Percentiles rank a stretch among this genome's conserved stretches.
Conservation (phyloP, 2,113 vertebrate genomes). For the Procavia capensis region DNA sequence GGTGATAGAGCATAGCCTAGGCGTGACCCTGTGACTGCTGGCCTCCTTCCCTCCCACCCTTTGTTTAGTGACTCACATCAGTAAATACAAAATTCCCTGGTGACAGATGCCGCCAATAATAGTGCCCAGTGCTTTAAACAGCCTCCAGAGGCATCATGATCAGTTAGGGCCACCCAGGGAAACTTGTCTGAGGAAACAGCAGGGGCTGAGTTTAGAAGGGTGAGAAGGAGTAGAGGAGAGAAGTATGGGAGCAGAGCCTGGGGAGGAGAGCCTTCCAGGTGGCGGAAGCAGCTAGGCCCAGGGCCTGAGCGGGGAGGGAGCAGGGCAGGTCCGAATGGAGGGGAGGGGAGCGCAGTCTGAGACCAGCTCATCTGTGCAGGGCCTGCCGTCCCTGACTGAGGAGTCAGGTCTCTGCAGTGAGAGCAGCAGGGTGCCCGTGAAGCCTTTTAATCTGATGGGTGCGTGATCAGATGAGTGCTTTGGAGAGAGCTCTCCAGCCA, state of each 20-base stretch:
- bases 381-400: slow-evolving; percentile 61
- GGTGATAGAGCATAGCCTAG: too few relatives aligned
- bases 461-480: slow-evolving; percentile 80
- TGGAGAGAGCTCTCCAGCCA: slow-evolving; percentile 80
- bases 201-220: neutral
- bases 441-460: slow-evolving; percentile 78
- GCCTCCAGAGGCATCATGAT: neutral
- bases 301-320: neutral
- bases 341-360: neutral
- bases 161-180: neutral
- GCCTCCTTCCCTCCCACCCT: too few relatives aligned
- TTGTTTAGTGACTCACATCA: neutral
- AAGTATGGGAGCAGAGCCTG: too few relatives aligned
- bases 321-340: neutral
- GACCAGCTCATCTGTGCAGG: too few relatives aligned
- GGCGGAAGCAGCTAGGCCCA: neutral
- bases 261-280: neutral
- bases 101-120: neutral
- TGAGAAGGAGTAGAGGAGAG: neutral
- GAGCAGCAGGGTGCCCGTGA: slow-evolving; percentile 74
- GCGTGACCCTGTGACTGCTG: too few relatives aligned
- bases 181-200: neutral
- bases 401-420: slow-evolving; percentile 72
- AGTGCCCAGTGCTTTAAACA: neutral
- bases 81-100: neutral